Percentiles rank a stretch among this genome's conserved stretches.
Conservation (phyloP, 2,888 invertebrate genomes). For the Pristionchus japonicus region DNA sequence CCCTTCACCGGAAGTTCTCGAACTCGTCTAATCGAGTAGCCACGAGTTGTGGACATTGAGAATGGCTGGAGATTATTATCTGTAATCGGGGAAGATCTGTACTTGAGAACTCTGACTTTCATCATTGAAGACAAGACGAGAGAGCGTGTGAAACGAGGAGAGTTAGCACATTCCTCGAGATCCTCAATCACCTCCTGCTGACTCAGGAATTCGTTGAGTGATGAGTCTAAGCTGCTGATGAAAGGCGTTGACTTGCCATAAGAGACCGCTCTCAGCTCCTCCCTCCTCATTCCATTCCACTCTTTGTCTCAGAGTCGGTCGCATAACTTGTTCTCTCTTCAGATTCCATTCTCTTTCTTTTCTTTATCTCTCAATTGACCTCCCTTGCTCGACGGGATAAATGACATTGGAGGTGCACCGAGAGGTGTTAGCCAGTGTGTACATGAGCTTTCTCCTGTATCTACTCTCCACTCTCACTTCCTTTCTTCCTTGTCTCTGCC, state of each 20-base stretch:
- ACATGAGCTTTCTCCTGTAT: conserved; percentile 25
- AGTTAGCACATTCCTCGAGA: too few relatives aligned
- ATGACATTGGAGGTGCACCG: neutral
- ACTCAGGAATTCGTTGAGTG: conserved; percentile 36
- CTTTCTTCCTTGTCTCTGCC: neutral
- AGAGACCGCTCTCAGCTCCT: neutral
- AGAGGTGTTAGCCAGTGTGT: conserved; percentile 6
- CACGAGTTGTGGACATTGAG: too few relatives aligned
- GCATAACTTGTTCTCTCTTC: neutral
- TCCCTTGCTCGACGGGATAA: neutral
- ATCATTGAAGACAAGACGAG: too few relatives aligned
- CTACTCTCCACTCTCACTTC: neutral
- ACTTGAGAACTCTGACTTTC: too few relatives aligned
- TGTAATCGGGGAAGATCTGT: neutral
- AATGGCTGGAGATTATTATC: too few relatives aligned
- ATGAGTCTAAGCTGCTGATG: conserved; percentile 14
- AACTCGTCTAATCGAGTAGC: neutral
- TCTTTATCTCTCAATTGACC: conserved; percentile 15
- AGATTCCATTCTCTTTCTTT: neutral
- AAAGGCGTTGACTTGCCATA: neutral
- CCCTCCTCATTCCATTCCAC: conserved; percentile 25
- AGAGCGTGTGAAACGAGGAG: too few relatives aligned
- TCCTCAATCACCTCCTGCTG: neutral
- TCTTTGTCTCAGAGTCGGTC: conserved; percentile 5
- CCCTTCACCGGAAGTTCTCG: neutral